Base-by-base conservation (phyloP, 2,797 vertebrate genomes). In the Mastacembelus armatus region DNA sequence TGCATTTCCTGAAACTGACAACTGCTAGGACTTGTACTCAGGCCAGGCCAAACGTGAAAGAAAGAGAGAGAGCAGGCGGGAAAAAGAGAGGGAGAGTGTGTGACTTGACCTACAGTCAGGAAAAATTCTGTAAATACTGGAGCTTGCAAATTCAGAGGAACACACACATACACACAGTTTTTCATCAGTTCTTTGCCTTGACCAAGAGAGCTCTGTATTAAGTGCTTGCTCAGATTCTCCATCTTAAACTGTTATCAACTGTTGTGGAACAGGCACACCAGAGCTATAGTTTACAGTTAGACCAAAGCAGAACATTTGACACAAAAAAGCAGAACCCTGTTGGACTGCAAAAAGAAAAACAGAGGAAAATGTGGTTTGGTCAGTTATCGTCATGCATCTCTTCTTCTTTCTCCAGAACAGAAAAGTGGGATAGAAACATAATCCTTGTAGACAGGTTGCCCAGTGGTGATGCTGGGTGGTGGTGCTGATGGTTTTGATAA, bases 1-100 rank as follows among this genome's bases (percentile, higher is more conserved):
- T 76, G 83, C 80, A 88, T 89, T 92, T 94, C 91, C 91, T 92
- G 89, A 93, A 87, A 91, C 79, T 77, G 88, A 90, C 90, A 91
- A 89, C 87, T 86, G 62, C 42, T 65, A 79, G 48, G 70, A 74
- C 72, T 80, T 79, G 67, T 65, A 75, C 64, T 47, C 61, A 59
- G 64, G 82, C 87, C 88, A 78, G 85, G 77, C 66, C 50, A 61
- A 77, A 81, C 2, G 70, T 65, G 75, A 83, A 66, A 52, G 35
- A 87, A 39, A 33, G 16, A 60, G 32, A 50, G 16, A 11, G 29
- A 2, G 40, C 26, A 19, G 24, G 33, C 16, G 26, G 2, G 2
- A 49, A 26, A 15, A 12, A 11, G 14, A 15, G 21, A 12, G 12
- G 48, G 50, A 24, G 24, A 47, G 33, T 11, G 50, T 43, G 57